A percentile compares a stretch with the other conserved stretches of the same genome.
phyloP scores from a whole-genome alignment of 2,797 vertebrate genomes.

The Acrossocheilus wenchowensis region DNA sequence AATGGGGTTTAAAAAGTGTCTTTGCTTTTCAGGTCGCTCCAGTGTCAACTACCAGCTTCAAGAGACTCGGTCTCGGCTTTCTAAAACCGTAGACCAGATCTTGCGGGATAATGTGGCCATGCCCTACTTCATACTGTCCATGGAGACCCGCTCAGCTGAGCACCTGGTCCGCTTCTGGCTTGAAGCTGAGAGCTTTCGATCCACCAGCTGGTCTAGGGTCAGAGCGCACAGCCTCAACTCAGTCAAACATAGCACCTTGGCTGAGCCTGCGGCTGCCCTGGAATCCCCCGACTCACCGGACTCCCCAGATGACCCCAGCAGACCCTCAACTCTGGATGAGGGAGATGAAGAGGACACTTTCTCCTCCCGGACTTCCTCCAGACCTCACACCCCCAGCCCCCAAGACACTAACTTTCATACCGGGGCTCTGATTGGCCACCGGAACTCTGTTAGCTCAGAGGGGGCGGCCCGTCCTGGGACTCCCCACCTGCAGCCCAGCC shows the following conservation, averaged over 20 bases:
- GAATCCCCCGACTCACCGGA: constrained; percentile 72
- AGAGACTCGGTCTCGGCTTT: constrained; percentile 94
- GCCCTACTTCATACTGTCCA: constrained; percentile 94
- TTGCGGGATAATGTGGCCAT: constrained; percentile 87
- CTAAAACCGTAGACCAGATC: constrained; percentile 95
- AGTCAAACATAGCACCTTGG: constrained; percentile 95
- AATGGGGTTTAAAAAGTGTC: neutral
- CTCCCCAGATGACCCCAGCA: constrained; percentile 16
- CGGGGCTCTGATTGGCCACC: constrained; percentile 65
- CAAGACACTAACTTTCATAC: constrained; percentile 67
- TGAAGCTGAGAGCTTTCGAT: constrained; percentile 94
- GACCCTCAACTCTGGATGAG: constrained; percentile 57
- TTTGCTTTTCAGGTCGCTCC: constrained; percentile 86
- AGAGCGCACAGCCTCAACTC: constrained; percentile 96
- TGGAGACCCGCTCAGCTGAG: constrained; percentile 89
- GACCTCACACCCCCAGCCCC: constrained; percentile 59
- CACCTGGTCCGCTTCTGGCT: constrained; percentile 96
- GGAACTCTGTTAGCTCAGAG: constrained; percentile 48
- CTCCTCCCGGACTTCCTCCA: constrained; percentile 49
- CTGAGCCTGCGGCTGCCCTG: constrained; percentile 80
- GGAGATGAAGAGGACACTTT: constrained; percentile 52
- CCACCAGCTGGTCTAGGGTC: constrained; percentile 93
- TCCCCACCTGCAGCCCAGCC: constrained; percentile 53
- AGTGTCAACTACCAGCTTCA: constrained; percentile 94
- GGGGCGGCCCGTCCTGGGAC: constrained; percentile 52